phyloP scores from a whole-genome alignment of 2,797 vertebrate genomes.

The Gadopsis marmoratus region DNA sequence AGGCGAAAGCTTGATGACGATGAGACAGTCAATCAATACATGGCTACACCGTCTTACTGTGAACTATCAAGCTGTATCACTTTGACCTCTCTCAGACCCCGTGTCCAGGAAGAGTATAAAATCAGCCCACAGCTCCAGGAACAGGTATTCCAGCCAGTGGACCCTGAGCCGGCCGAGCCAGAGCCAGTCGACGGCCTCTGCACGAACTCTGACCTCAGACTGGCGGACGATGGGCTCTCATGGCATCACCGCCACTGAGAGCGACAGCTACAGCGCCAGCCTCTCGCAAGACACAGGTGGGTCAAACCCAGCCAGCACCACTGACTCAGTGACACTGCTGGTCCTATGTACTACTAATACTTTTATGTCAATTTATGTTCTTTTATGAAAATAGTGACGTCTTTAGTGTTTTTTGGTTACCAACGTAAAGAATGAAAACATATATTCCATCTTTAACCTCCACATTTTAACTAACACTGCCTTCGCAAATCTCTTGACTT shows the following conservation, averaged over 20 bases:
- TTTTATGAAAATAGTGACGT: background rate
- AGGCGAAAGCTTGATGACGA: background rate
- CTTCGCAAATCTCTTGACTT: no score
- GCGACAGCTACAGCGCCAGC: conserved; percentile 98
- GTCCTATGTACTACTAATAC: background rate
- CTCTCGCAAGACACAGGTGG: conserved; percentile 97
- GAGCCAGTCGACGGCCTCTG: conserved; percentile 96
- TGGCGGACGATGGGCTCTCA: conserved; percentile 97
- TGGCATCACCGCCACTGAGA: conserved; percentile 96
- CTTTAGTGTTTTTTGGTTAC: background rate
- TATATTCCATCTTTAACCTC: background rate
- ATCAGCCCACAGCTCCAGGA: conserved; percentile 95
- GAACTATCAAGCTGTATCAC: conserved; percentile 24
- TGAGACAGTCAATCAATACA: conserved; percentile 8
- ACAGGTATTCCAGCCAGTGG: conserved; percentile 99
- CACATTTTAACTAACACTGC: no score
- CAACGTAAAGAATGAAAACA: conserved; percentile 1
- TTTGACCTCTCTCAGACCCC: conserved; percentile 82
- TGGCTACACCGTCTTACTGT: background rate
- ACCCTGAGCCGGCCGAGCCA: conserved; percentile 91
- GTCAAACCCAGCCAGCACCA: background rate
- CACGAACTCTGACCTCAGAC: conserved; percentile 95
- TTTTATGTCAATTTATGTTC: background rate
- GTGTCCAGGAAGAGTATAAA: conserved; percentile 98
- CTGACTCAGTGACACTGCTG: background rate